Evolutionary conservation across 2,888 invertebrate genomes (phyloP), one percentile per base, ranked within the genome.

Genomic region (Amitus sp.): DNA sequence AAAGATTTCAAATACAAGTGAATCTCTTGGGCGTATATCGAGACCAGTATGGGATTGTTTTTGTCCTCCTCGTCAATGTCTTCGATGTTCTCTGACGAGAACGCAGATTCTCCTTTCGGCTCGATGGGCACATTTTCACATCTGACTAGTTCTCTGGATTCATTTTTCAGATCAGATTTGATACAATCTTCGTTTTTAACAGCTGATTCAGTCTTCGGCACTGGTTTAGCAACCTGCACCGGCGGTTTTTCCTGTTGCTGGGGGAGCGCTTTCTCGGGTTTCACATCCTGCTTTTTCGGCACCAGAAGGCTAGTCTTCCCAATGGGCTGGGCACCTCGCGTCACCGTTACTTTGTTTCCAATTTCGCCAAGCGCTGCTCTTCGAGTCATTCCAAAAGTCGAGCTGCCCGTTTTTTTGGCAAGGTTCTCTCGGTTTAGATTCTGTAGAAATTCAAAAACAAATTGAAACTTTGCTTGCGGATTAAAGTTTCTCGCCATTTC

Each of bases 1-100:
- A 96, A 81, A 46, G 86, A 83, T 65, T 88, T 87, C 75, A 97
- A 85, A 83, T 97, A 95, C 13, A 85, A 84, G 77, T 95, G 96
- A 76, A 98, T 97, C 72, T 97, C 96, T 66, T 92, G 91, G 27
- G 93, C 91, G 80, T 96, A 97, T 69, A 91, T 90, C 12, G 92
- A 88, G 76, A 94, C 91, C 70, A 95, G 86, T 69, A 92, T 85
- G 2, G 93, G 91, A 80, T 93, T 94, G 40, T 87, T 86, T 34
- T 84, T 85, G 75, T 94, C 92, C 45, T 87, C 87, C 12, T 86
- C 86, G 75, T 95, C 95, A 77, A 95, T 92, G 72, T 93, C 89
- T 71, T 89, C 88, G 20, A 78, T 63, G 20, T 77, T 65, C 59
- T 79, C 76, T 0, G 76, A 73, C 7, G 79, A 76, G 58, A 80